Evolutionary conservation across 2,888 invertebrate species (phyloP), one percentile per base, ranked within the genome.

Genomic region (Caradrina kadenii): DNA sequence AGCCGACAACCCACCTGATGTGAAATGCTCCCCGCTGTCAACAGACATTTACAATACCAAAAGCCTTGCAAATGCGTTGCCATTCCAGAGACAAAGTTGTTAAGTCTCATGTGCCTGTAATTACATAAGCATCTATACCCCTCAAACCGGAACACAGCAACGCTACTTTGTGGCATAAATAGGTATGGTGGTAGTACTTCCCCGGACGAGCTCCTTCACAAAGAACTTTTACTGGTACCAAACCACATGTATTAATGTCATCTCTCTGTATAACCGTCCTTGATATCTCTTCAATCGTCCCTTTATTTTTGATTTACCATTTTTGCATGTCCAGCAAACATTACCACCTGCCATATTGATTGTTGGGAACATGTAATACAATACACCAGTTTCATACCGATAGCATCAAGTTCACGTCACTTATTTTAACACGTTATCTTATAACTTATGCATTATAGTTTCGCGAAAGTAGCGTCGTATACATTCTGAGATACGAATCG

Each of bases 371-470:
- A 22, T 73, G 79, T 79, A 79, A 83, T 66, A 76, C 76, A 74
- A 83, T 82, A 79, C 79, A 42, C 22, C 73, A 75, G 77, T 68
- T 76, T 59, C 7, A 70, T 61, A 45, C 59, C 42, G 76, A 83
- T 83, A 81, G 26, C 63, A 81, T 83, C 80, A 76, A 39, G 39
- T 63, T 17, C 63, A 58, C 68, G 71, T 72, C 75, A 74, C 58
- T 70, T 71, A 65, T 73, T 64, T 76, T 67, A 68, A 53, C 76
- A 76, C 63, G 54, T 84, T 86, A 85, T 83, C 84, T 78, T 17
- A 63, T 66, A 75, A 80, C 56, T 65, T 81, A 83, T 81, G 76
- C 52, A 73, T 75, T 83, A 80, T 81, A 72, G 71, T 80, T 79
- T 78, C 76, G 74, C 75, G 69, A 77, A 81, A 78, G 79, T 80